Evolutionary conservation across 2,888 invertebrate species (phyloP).

Genomic region (Mesoligia furuncula): DNA sequence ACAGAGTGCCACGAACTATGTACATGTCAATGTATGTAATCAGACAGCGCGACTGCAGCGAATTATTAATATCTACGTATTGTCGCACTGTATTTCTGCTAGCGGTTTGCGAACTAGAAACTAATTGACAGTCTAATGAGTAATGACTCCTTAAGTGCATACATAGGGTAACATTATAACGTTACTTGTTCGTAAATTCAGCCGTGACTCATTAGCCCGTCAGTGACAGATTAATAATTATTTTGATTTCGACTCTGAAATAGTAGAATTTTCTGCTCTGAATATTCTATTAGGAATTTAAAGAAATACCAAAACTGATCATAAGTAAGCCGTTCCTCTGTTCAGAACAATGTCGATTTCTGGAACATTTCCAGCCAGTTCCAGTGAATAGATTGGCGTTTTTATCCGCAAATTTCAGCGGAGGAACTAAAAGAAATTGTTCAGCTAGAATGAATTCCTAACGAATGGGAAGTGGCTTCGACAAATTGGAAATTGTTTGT

Average conservation of each 20-base stretch:
- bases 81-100: background rate
- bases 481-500: conserved; percentile 4
- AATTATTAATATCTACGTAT: conserved; percentile 23
- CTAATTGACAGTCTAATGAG: conserved; percentile 10
- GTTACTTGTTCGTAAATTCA: background rate
- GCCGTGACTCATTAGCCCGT: no score
- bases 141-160: background rate
- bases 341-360: conserved; percentile 30
- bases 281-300: background rate
- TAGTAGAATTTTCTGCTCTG: background rate
- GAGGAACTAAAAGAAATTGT: conserved; percentile 11
- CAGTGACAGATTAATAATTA: background rate
- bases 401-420: conserved; percentile 25
- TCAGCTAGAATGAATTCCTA: background rate
- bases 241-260: background rate
- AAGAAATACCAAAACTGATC: background rate
- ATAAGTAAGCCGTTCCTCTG: background rate
- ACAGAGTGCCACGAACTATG: background rate
- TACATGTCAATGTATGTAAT: background rate
- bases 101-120: conserved; percentile 3
- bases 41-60: conserved; percentile 7
- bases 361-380: conserved; percentile 40
- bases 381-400: conserved; percentile 20
- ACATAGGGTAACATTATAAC: no score
- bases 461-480: conserved; percentile 6